A percentile compares a stretch with the other conserved stretches of the same genome.
Conservation (phyloP, 2,113 vertebrate species). For the Desmodus rotundus region DNA sequence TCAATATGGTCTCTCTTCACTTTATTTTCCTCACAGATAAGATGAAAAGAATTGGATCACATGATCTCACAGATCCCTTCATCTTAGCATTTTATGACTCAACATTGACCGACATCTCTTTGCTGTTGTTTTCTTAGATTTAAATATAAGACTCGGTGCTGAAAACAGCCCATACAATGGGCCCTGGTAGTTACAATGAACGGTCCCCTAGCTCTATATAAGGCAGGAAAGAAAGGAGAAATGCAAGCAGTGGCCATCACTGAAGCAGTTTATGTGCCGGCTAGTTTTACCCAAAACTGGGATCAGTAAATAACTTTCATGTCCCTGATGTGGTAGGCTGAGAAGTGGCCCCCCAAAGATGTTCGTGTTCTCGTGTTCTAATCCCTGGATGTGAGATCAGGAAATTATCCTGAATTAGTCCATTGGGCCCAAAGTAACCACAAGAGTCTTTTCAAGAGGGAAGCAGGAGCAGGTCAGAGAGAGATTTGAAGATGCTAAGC, state of each 20-base stretch:
- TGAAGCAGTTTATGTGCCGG: neutral
- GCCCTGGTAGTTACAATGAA: neutral
- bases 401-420: neutral
- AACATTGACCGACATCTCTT: neutral
- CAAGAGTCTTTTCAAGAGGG: neutral
- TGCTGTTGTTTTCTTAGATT: neutral
- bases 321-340: neutral
- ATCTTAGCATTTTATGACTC: neutral
- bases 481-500: neutral
- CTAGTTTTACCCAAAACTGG: neutral
- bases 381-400: neutral
- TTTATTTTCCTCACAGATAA: neutral
- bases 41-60: neutral
- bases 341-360: neutral
- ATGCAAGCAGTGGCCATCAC: neutral
- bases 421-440: neutral
- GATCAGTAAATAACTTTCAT: neutral
- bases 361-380: neutral
- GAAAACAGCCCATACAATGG: neutral
- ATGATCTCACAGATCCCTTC: neutral
- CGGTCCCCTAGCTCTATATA: neutral
- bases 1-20: neutral
- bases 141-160: neutral
- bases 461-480: neutral
- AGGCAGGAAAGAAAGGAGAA: neutral